phyloP scores from a whole-genome alignment of 2,113 vertebrate genomes.

The Xiphias gladius region DNA sequence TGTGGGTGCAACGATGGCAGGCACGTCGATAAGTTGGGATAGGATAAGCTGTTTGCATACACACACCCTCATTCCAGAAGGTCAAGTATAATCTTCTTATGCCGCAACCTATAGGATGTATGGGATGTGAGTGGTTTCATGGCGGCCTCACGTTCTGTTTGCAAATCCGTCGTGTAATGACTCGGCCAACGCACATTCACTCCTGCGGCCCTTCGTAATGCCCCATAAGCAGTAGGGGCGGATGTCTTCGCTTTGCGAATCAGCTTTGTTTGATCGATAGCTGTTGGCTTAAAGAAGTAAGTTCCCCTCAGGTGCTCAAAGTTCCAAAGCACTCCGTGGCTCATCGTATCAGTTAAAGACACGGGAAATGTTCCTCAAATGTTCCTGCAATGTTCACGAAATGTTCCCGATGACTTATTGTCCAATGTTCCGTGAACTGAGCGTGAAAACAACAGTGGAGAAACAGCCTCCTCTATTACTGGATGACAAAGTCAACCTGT shows the following conservation, averaged over 20 bases:
- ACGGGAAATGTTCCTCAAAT: no score
- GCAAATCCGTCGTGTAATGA: neutral
- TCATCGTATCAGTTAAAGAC: neutral
- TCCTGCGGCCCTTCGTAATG: neutral
- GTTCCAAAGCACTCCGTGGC: neutral
- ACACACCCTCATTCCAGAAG: neutral
- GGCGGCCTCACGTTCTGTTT: neutral
- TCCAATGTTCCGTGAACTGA: no score
- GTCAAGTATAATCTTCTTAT: neutral
- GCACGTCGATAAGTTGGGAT: neutral
- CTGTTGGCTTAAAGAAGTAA: neutral
- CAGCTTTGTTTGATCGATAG: neutral
- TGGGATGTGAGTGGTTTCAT: neutral
- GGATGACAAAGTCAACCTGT: no score
- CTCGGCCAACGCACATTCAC: neutral
- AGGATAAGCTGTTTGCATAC: neutral
- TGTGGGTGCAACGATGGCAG: neutral
- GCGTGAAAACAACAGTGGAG: no score
- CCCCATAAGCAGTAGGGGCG: neutral
- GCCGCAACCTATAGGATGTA: neutral
- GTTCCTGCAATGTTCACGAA: no score
- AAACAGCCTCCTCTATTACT: no score
- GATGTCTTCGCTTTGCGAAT: neutral
- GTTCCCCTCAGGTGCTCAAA: neutral
- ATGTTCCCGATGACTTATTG: no score